Evolutionary conservation across 2,113 vertebrate genomes (phyloP), one percentile per base, ranked within the genome.

Genomic region (Apistogramma diplotaenia): DNA sequence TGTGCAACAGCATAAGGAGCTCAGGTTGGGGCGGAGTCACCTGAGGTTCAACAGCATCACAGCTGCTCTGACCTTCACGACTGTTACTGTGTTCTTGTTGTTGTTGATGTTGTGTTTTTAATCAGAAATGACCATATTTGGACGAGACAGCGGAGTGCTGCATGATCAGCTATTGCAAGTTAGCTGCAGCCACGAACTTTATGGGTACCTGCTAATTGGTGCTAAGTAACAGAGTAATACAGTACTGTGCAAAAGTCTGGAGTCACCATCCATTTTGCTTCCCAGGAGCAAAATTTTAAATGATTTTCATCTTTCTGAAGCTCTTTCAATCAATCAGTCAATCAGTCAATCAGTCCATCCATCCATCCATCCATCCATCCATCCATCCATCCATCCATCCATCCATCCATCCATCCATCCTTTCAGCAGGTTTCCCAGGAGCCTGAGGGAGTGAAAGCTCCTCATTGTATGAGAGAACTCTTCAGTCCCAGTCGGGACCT

Each of bases 1-100:
- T 99, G 71, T 98, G 97, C 79, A 98, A 99, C 91, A 99, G 98
- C 23, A 97, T 99, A 72, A 99, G 97, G 87, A 97, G 97, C 37
- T 88, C 96, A 95, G 97, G 98, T 99, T 93, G 40, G 80, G 43
- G 16, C 15, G 43, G 43, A 13, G 18, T 51, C 16, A 51, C 6
- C 49, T 8, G 16, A 51, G 27, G 29, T 29, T n/a, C 29, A 70
- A 15, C 43, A 31, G 43, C 25, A 51, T 51, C 25, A 29, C 40
- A 70, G 6, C 49, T 70, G 25, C 40, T 12, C 23, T 67, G 43
- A 10, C 29, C 62, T 12, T 46, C 18, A 12, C 6, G 3, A 46
- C 18, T 2, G 18, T 4, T 2, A 1, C 23, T 46, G 5, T 27
- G 8, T 46, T 33, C 7, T 33, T 33, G 31, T 31, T 29, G 29